Evolutionary conservation across 2,797 vertebrate genomes (phyloP).

Genomic region (Oreochromis mossambicus): DNA sequence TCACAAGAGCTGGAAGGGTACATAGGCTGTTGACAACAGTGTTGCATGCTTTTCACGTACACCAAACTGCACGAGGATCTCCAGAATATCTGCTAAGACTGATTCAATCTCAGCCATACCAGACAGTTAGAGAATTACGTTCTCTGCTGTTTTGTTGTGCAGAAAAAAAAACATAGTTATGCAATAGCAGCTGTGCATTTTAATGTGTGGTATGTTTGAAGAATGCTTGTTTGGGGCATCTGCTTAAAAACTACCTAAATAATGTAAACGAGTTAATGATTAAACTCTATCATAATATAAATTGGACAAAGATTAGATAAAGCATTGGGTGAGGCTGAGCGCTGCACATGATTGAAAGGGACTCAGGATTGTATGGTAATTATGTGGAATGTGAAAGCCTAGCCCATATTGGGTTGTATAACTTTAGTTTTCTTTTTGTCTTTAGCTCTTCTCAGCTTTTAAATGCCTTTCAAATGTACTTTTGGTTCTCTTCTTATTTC

Average conservation of each 20-base stretch:
- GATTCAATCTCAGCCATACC: neutral
- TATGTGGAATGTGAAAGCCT: neutral
- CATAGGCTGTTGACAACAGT: constrained; percentile 13
- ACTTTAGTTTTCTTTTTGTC: neutral
- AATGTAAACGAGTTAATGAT: neutral
- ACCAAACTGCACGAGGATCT: neutral
- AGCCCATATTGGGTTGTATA: neutral
- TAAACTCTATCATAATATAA: neutral
- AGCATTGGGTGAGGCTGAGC: neutral
- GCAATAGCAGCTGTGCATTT: neutral
- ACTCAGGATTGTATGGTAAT: neutral
- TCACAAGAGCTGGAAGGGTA: neutral
- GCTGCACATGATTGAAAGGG: neutral
- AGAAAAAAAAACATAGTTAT: neutral
- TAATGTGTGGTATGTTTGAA: neutral
- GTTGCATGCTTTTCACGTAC: neutral
- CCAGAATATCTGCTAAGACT: neutral
- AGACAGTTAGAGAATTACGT: neutral
- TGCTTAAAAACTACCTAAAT: neutral
- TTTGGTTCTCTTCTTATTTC: neutral
- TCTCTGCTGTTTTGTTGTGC: neutral
- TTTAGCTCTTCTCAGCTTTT: neutral
- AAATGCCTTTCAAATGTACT: neutral
- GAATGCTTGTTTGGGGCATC: neutral
- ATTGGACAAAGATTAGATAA: neutral